These are phyloP conservation scores for Cetoscarus ocellatus DNA, from an alignment of 2,797 vertebrate species.

Conservation along the genomic window DNA sequence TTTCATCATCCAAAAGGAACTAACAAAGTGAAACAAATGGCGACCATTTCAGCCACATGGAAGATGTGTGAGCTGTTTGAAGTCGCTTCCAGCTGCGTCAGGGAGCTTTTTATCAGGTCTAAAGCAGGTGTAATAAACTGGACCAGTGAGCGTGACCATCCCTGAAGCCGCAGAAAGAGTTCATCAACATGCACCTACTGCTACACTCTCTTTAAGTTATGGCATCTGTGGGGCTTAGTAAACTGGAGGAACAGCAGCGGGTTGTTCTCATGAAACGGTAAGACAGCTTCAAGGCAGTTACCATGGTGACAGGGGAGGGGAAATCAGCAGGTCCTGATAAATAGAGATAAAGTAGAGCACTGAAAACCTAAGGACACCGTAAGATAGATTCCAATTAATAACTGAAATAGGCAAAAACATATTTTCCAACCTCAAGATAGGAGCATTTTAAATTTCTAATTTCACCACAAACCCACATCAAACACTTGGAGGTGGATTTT, in stretches of 20 bases:
- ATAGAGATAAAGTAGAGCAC: conserved; percentile 32
- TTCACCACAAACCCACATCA: no score
- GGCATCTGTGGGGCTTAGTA: conserved; percentile 33
- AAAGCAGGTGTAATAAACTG: conserved; percentile 72
- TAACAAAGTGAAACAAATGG: conserved; percentile 66
- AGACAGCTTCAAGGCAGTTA: conserved; percentile 41
- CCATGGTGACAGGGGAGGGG: conserved; percentile 43
- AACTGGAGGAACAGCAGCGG: conserved; percentile 3
- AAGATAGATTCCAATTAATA: conserved; percentile 15
- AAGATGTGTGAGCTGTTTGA: conserved; percentile 59
- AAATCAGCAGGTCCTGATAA: conserved; percentile 26
- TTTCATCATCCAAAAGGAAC: conserved; percentile 55
- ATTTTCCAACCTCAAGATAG: no score
- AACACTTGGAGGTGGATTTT: no score
- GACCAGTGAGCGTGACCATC: conserved; percentile 62
- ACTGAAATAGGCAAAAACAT: no score
- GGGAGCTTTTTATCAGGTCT: conserved; percentile 60
- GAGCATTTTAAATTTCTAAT: no score
- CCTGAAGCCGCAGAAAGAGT: conserved; percentile 45
- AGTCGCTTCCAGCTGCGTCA: conserved; percentile 53
- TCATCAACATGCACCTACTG: conserved; percentile 64
- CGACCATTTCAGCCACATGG: conserved; percentile 35
- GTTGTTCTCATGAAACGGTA: conserved; percentile 10
- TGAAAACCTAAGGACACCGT: conserved; percentile 3
- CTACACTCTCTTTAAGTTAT: conserved; percentile 42